Evolutionary conservation across 2,888 invertebrate genomes (phyloP).

Genomic region (Lamellibrachia columna): DNA sequence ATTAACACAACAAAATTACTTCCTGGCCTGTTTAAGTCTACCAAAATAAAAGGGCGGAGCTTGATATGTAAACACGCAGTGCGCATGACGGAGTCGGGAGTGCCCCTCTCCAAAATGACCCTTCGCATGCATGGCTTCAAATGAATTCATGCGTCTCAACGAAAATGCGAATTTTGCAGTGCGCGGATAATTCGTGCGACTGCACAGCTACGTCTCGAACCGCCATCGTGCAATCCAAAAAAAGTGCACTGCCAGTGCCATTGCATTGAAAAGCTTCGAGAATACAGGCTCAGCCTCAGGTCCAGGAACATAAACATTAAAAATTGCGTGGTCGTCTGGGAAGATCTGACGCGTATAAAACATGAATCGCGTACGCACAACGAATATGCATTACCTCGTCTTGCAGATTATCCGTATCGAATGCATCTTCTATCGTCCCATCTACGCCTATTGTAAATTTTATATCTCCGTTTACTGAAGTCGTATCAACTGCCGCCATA

Average conservation of each 20-base stretch:
- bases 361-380: not conserved
- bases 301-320: constrained; percentile 6
- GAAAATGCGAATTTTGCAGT: not conserved
- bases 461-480: constrained; percentile 34
- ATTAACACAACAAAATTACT: not conserved
- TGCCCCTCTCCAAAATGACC: not conserved
- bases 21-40: not conserved
- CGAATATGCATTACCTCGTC: constrained; percentile 32
- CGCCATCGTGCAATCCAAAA: not conserved
- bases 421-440: constrained; percentile 29
- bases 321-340: not conserved
- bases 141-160: not conserved
- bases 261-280: not conserved
- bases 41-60: not conserved
- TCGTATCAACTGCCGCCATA: constrained; percentile 36
- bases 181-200: not conserved
- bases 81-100: not conserved
- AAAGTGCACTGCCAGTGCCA: not conserved
- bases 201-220: not conserved
- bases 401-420: constrained; percentile 33
- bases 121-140: not conserved
- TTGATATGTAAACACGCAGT: not conserved
- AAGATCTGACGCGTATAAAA: not conserved
- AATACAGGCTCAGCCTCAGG: not conserved
- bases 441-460: constrained; percentile 35